These are phyloP conservation scores for Chinchilla lanigera DNA, from an alignment of 2,113 vertebrate species.

Conservation along the genomic window DNA sequence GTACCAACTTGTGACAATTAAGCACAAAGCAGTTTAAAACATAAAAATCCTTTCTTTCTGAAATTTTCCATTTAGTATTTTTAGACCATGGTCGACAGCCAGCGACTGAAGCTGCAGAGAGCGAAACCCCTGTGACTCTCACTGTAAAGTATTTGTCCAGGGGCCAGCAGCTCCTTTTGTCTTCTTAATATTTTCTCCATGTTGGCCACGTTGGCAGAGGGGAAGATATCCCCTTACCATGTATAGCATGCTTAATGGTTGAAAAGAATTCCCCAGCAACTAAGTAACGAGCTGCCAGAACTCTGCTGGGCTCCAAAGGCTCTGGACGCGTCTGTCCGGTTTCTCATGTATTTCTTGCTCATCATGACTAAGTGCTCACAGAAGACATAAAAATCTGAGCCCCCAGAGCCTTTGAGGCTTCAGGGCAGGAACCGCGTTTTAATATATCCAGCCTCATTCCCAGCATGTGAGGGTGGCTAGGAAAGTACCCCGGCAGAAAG, in stretches of 20 bases:
- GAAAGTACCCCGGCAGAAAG: background rate
- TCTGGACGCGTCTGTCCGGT: slow-evolving; percentile 64
- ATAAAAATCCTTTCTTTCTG: background rate
- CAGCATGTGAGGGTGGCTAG: background rate
- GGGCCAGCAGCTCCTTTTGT: slow-evolving; percentile 42
- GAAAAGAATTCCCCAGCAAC: slow-evolving; percentile 75
- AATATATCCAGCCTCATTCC: background rate
- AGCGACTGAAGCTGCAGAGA: background rate
- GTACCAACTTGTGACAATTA: background rate
- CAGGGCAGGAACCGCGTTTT: slow-evolving; percentile 45
- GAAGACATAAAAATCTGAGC: slow-evolving; percentile 59
- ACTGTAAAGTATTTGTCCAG: slow-evolving; percentile 46
- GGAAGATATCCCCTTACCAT: slow-evolving; percentile 65
- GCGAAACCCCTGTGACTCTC: slow-evolving; percentile 39
- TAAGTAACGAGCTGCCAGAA: slow-evolving; percentile 76
- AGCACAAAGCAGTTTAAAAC: background rate
- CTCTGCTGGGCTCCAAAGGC: slow-evolving; percentile 66
- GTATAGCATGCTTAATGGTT: slow-evolving; percentile 65
- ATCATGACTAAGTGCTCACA: slow-evolving; percentile 61
- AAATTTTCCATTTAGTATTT: slow-evolving; percentile 30
- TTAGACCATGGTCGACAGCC: background rate
- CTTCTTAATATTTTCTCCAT: slow-evolving; percentile 10
- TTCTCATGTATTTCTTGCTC: slow-evolving; percentile 68
- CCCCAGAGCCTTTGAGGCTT: background rate
- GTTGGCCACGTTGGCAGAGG: slow-evolving; percentile 26